phyloP scores from a whole-genome alignment of 1,140 invertebrate genomes.

The Diachasma alloeum region DNA sequence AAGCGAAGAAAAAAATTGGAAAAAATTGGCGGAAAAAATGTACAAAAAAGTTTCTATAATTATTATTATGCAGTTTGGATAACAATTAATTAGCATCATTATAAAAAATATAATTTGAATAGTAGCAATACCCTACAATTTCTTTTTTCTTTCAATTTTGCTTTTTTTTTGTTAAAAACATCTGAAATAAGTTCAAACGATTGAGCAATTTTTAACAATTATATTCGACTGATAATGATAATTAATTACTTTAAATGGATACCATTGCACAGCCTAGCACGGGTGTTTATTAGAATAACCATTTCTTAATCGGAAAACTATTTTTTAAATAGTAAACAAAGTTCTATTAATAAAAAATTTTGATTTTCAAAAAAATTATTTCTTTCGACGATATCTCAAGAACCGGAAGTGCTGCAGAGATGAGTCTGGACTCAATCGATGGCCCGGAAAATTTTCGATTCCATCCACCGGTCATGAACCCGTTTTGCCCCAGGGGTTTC shows the following conservation, averaged over 20 bases:
- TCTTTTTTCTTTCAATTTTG: background rate
- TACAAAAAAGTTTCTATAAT: background rate
- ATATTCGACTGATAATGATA: background rate
- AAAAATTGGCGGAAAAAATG: background rate
- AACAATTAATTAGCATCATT: background rate
- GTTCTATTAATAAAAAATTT: too few species aligned
- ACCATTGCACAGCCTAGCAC: background rate
- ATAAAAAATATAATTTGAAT: conserved; percentile 9
- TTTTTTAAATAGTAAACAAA: too few species aligned
- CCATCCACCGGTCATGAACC: too few species aligned
- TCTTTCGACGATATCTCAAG: too few species aligned
- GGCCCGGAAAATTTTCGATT: too few species aligned
- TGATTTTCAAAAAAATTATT: too few species aligned
- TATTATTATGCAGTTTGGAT: background rate
- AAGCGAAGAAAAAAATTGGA: background rate
- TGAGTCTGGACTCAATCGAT: too few species aligned
- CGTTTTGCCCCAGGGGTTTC: too few species aligned
- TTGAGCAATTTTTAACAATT: background rate
- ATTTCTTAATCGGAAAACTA: too few species aligned
- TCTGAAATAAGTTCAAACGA: background rate
- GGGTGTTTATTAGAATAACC: background rate
- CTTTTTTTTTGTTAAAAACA: background rate
- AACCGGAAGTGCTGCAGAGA: too few species aligned
- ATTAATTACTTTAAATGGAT: background rate
- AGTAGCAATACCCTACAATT: background rate